Evolutionary conservation across 2,797 vertebrate species (phyloP).

Genomic region (Spinibarbus caldwelli): DNA sequence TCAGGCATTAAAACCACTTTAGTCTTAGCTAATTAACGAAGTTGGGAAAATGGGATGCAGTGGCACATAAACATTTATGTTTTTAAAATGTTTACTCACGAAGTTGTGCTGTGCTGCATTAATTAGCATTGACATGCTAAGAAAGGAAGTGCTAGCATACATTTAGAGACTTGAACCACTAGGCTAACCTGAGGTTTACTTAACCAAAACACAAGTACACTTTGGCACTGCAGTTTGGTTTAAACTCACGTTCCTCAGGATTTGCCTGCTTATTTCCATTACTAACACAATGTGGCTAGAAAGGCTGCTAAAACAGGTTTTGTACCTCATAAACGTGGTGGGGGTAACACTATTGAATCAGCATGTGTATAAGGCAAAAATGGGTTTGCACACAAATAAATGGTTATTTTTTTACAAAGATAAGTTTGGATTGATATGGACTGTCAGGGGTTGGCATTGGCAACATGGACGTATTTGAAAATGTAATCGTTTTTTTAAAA

Average conservation of each 20-base stretch:
- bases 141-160: not conserved
- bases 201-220: not conserved
- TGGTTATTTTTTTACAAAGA: conserved; percentile 2
- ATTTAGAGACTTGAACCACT: not conserved
- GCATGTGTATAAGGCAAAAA: not conserved
- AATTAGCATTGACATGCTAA: conserved; percentile 13
- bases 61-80: not conserved
- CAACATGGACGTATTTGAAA: not conserved
- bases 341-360: not conserved
- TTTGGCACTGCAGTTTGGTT: not conserved
- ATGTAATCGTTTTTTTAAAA: not conserved
- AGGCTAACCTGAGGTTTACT: not conserved
- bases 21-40: conserved; percentile 4
- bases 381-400: not conserved
- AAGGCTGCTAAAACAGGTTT: not conserved
- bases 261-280: conserved; percentile 9
- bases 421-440: not conserved
- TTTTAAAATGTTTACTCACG: conserved; percentile 27
- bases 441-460: not conserved
- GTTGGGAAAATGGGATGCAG: not conserved
- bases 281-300: conserved; percentile 1
- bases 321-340: not conserved
- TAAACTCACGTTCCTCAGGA: not conserved
- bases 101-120: not conserved
- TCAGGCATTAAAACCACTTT: conserved; percentile 1